Percentiles rank a stretch among this genome's conserved stretches.
These are phyloP conservation scores for Noctua pronuba DNA, from an alignment of 2,888 invertebrate species.

Conservation along the genomic window DNA sequence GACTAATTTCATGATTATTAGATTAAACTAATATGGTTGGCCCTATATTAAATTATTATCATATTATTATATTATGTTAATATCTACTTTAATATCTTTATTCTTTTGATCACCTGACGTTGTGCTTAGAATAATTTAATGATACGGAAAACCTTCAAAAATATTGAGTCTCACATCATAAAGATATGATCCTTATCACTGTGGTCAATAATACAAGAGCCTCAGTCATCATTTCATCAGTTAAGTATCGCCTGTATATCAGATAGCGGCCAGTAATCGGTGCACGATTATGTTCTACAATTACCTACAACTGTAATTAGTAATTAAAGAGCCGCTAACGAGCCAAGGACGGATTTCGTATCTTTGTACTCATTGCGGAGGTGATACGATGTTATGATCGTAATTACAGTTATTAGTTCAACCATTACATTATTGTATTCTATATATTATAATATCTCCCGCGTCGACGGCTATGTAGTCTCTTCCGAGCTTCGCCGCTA, in stretches of 20 bases:
- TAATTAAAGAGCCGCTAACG: constrained; percentile 17
- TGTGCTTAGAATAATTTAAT: constrained; percentile 5
- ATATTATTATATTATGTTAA: no score
- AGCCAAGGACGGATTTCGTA: constrained; percentile 49
- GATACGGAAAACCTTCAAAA: constrained; percentile 16
- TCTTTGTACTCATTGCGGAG: constrained; percentile 27
- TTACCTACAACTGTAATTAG: constrained; percentile 26
- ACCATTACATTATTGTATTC: background rate
- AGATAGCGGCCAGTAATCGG: constrained; percentile 42
- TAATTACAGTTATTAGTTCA: background rate
- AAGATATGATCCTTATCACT: constrained; percentile 20
- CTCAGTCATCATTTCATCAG: background rate
- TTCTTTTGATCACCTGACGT: constrained; percentile 4
- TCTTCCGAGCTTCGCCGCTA: background rate
- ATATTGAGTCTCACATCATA: constrained; percentile 25
- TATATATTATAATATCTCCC: background rate
- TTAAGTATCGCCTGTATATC: constrained; percentile 28
- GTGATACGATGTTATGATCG: constrained; percentile 23
- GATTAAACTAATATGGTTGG: background rate
- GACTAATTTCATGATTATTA: background rate
- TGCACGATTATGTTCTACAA: constrained; percentile 23
- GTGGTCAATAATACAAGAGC: constrained; percentile 16
- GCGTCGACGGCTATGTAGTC: background rate
- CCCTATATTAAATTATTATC: no score
- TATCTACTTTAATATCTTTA: constrained; percentile 7